A percentile compares a stretch with the other conserved stretches of the same genome.
Evolutionary conservation across 2,113 vertebrate species (phyloP).

Genomic region (Lasiurus borealis): DNA sequence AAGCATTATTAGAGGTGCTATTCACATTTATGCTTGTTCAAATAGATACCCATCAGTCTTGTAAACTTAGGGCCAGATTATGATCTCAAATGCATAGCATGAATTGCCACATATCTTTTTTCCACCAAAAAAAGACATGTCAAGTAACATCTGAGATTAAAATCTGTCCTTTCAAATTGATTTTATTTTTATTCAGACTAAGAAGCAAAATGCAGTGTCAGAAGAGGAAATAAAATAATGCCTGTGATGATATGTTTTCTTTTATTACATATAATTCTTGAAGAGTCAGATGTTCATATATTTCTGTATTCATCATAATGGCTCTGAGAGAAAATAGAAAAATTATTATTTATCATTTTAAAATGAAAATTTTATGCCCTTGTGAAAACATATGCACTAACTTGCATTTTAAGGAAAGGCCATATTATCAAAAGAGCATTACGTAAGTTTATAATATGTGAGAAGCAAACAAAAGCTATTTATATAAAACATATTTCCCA

Average conservation of each 20-base stretch:
- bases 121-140: not conserved
- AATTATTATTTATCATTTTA: slow-evolving; percentile 47
- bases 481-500: slow-evolving; percentile 47
- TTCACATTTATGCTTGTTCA: slow-evolving; percentile 56
- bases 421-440: slow-evolving; percentile 31
- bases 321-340: slow-evolving; percentile 13
- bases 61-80: slow-evolving; percentile 51
- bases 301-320: slow-evolving; percentile 60
- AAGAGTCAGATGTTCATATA: not conserved
- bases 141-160: slow-evolving; percentile 70
- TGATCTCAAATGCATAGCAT: slow-evolving; percentile 58
- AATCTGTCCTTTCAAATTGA: slow-evolving; percentile 67
- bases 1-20: slow-evolving; percentile 62
- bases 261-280: slow-evolving; percentile 49
- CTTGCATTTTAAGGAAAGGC: not conserved
- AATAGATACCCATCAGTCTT: slow-evolving; percentile 72
- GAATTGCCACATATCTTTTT: slow-evolving; percentile 50
- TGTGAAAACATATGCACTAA: not conserved
- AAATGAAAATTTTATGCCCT: slow-evolving; percentile 46
- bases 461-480: slow-evolving; percentile 9
- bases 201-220: slow-evolving; percentile 61
- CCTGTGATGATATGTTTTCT: slow-evolving; percentile 1
- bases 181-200: slow-evolving; percentile 70
- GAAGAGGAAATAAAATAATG: slow-evolving; percentile 67
- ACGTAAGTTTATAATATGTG: slow-evolving; percentile 33